Base-by-base conservation (phyloP, 2,888 invertebrate genomes). In the Sphaeridia pumilis region DNA sequence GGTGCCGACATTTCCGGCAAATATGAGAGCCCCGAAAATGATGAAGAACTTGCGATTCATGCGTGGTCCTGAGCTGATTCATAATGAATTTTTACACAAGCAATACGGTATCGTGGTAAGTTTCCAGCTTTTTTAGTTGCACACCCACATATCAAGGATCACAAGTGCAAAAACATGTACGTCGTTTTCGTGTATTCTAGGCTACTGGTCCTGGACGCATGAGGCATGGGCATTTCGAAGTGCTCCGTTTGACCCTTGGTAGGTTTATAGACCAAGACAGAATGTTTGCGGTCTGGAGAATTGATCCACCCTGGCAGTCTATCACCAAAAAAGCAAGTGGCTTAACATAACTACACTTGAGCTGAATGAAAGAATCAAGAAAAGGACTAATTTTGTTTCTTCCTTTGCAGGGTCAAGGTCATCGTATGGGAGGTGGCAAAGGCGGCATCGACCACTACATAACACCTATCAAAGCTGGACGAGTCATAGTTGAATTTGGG, bases 221-320 rank as follows among this genome's bases (percentile, higher is more conserved):
- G 64, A 77, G 76, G 55, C 76, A 76, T 70, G 81, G 82, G 42
- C 93, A 95, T 70, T 82, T 87, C 70, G 94, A 97, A 74, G 84
- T 89, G 83, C 77, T 89, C 25, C 82, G 97, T 69, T 71, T 84
- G 34, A 74, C 76, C 1, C 71, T 95, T 26, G 83, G 85, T 52
- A 77, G 85, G 46, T 83, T 84, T 67, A 77, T 97, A 67, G 83
- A 93, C 65, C 71, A 77, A 21, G 79, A 76, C 58, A 78, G 80
- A 65, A 88, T 87, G 83, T 99, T 95, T 76, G 90, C 93, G 0
- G 75, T 89, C 27, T 99, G 95, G 94, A 76, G 98, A 65, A 75
- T 98, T 0, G 90, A 92, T 66, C 75, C 89, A 0, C 94, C 95
- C 0, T 99, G 97, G 97, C 92, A 95, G 67, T 87, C 97, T 0